Conservation (phyloP, 2,113 vertebrate genomes). For the Nerophis lumbriciformis region DNA sequence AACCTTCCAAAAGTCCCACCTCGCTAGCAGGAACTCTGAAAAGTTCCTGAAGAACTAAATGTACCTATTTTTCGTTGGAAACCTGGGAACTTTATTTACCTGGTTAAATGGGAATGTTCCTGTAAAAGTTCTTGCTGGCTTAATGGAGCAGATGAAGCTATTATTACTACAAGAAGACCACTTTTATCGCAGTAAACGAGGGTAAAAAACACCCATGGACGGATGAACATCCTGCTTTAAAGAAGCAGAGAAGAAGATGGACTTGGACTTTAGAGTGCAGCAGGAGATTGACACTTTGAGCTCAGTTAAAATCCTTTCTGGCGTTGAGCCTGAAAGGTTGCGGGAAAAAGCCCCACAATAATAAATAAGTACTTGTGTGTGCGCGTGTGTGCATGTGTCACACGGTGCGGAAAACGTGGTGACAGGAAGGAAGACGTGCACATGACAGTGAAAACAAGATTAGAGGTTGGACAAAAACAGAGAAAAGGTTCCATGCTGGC, state of each 20-base stretch:
- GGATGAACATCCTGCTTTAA: neutral
- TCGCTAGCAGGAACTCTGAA: no score
- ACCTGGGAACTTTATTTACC: no score
- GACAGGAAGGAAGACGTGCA: conserved; percentile 33
- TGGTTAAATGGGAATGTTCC: no score
- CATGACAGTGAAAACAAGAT: conserved; percentile 51
- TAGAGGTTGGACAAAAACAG: conserved; percentile 49
- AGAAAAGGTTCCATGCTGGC: neutral
- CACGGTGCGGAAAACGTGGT: conserved; percentile 2
- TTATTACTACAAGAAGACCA: neutral
- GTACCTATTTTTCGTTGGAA: no score
- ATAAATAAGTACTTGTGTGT: conserved; percentile 2
- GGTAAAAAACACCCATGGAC: no score
- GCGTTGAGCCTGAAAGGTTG: neutral
- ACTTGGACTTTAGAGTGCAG: neutral
- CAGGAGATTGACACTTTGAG: conserved; percentile 22
- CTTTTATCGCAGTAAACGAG: no score
- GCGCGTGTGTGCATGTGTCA: neutral
- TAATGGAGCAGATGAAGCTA: neutral
- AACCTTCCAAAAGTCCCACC: no score
- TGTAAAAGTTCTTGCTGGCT: no score
- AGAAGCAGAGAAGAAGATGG: conserved; percentile 2
- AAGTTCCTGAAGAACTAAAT: no score
- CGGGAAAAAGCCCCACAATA: neutral
- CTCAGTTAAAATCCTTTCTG: conserved; percentile 1